Evolutionary conservation across 2,888 invertebrate species (phyloP).

Genomic region (Iselma pallidipennis): DNA sequence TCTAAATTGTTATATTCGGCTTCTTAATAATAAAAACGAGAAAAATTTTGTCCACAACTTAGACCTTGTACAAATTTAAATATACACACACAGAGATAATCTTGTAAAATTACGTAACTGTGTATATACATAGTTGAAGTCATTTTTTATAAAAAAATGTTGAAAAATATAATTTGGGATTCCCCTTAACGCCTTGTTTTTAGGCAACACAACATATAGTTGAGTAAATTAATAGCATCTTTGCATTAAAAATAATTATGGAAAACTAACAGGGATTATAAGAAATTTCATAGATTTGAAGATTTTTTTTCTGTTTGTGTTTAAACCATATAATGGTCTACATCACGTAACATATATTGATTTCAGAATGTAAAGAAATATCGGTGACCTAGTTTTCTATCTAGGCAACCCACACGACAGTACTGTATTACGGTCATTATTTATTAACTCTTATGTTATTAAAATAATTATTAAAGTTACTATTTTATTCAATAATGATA

Average conservation of each 20-base stretch:
- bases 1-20: constrained; percentile 16
- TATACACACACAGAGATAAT: background rate
- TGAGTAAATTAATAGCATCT: background rate
- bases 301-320: background rate
- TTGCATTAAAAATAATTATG: background rate
- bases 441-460: too few species aligned
- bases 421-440: constrained; percentile 15
- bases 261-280: background rate
- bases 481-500: background rate
- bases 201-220: background rate
- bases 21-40: constrained; percentile 13
- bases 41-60: background rate
- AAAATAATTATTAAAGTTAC: too few species aligned
- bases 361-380: constrained; percentile 25
- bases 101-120: background rate
- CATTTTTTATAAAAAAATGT: too few species aligned
- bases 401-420: constrained; percentile 24
- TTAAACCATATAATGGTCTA: constrained; percentile 2
- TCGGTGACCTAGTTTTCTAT: constrained; percentile 22
- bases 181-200: background rate
- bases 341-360: constrained; percentile 22
- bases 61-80: constrained; percentile 4
- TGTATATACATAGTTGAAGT: too few species aligned
- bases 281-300: background rate
- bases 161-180: background rate